Evolutionary conservation across 92 coral and sea anemone genomes (phyloP).

Genomic region (Palythoa heliodiscus): DNA sequence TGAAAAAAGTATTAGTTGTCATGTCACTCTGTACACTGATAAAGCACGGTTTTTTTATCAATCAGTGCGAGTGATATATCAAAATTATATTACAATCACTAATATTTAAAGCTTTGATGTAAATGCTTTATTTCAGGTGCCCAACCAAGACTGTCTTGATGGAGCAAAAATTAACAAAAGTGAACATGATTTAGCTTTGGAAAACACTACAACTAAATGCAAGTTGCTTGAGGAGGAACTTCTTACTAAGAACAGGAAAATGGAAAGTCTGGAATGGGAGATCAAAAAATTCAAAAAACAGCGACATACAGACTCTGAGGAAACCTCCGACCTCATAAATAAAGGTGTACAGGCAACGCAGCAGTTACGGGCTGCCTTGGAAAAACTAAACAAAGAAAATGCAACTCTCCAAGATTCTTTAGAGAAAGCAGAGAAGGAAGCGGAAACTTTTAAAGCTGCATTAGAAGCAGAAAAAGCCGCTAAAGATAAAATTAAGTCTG

Average conservation of each 20-base stretch:
- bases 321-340: slow-evolving; percentile 39
- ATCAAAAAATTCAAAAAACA: slow-evolving; percentile 46
- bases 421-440: slow-evolving; percentile 85
- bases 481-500: slow-evolving; percentile 55
- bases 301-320: slow-evolving; percentile 47
- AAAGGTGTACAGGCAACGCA: slow-evolving; percentile 65
- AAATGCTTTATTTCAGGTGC: slow-evolving; percentile 5
- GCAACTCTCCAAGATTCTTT: slow-evolving; percentile 78
- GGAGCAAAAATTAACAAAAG: slow-evolving; percentile 36
- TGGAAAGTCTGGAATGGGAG: slow-evolving; percentile 66
- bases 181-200: slow-evolving; percentile 38
- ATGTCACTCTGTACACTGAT: too few relatives aligned
- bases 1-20: too few relatives aligned
- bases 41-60: too few relatives aligned
- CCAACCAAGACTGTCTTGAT: slow-evolving; percentile 21
- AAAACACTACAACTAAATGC: slow-evolving; percentile 49
- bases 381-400: slow-evolving; percentile 89
- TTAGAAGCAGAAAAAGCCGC: slow-evolving; percentile 73
- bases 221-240: slow-evolving; percentile 61
- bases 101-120: slow-evolving; percentile 1
- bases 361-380: slow-evolving; percentile 83
- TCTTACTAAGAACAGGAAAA: slow-evolving; percentile 51
- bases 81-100: too few relatives aligned
- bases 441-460: slow-evolving; percentile 55
- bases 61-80: too few relatives aligned